phyloP scores from a whole-genome alignment of 2,797 vertebrate species.

The Ciconia nigra region DNA sequence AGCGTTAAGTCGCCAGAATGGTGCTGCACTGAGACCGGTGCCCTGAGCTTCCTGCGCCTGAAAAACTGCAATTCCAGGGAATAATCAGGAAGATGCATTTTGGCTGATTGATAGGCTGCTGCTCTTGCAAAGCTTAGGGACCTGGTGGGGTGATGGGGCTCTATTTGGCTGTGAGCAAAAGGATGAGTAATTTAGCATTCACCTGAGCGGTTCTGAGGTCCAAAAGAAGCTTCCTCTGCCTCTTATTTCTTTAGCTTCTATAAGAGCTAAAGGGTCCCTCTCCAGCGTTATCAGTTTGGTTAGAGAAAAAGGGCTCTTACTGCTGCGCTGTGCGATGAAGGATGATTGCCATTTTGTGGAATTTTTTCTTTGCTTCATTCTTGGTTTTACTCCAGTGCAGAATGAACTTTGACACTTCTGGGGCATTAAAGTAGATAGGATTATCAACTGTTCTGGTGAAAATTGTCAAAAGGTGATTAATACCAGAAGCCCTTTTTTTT shows the following conservation, averaged over 20 bases:
- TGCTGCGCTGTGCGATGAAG: neutral
- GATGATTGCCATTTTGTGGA: neutral
- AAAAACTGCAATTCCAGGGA: neutral
- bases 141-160: no score
- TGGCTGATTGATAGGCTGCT: neutral
- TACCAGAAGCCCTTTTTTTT: neutral
- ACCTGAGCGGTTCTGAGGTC: neutral
- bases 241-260: neutral
- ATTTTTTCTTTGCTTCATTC: neutral
- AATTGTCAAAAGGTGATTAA: neutral
- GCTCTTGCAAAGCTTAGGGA: neutral
- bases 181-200: neutral
- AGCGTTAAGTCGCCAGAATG: neutral
- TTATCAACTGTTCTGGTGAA: neutral
- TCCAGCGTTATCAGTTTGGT: neutral
- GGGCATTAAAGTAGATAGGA: neutral
- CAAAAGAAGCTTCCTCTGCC: neutral
- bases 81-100: neutral
- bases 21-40: neutral
- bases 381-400: neutral
- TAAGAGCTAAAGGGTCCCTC: neutral
- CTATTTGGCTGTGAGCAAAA: neutral
- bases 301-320: neutral
- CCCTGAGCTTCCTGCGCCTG: neutral
- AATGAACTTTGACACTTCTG: neutral